A percentile compares a stretch with the other conserved stretches of the same genome.
Conservation (phyloP, 2,888 invertebrate genomes). For the Podotricha telesiphe region DNA sequence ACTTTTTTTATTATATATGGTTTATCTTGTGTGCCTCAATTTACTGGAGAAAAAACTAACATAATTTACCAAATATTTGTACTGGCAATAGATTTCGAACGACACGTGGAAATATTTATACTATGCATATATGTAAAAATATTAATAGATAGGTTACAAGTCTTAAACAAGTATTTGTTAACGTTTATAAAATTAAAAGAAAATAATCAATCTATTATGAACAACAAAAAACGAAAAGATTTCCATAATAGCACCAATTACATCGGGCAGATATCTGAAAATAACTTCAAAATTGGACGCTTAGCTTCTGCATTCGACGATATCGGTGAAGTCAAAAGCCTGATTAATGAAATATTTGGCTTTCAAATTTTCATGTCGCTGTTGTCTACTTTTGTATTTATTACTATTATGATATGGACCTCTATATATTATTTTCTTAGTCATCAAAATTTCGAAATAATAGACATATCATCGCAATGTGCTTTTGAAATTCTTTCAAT, state of each 20-base stretch:
- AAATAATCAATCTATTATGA: conserved; percentile 31
- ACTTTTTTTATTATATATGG: conserved; percentile 9
- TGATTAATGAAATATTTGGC: conserved; percentile 63
- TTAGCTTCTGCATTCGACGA: conserved; percentile 47
- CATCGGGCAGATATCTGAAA: conserved; percentile 18
- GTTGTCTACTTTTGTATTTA: conserved; percentile 30
- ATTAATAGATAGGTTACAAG: conserved; percentile 52
- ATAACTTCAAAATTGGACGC: conserved; percentile 42
- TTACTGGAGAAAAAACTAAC: neutral
- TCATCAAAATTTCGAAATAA: conserved; percentile 12
- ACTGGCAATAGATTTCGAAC: conserved; percentile 30
- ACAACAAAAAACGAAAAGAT: conserved; percentile 11
- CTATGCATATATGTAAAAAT: conserved; percentile 58
- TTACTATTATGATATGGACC: conserved; percentile 48
- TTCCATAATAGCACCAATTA: neutral
- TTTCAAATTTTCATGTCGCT: conserved; percentile 61
- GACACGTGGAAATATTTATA: conserved; percentile 32
- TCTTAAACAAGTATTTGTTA: conserved; percentile 58
- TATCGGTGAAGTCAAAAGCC: conserved; percentile 49
- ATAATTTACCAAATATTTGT: neutral
- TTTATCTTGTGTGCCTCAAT: neutral
- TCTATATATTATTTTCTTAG: conserved; percentile 36
- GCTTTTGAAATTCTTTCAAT: conserved; percentile 51
- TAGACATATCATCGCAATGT: conserved; percentile 51
- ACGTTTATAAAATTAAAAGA: conserved; percentile 55